Evolutionary conservation across 2,113 vertebrate genomes (phyloP).

Genomic region (Leptodactylus fuscus): DNA sequence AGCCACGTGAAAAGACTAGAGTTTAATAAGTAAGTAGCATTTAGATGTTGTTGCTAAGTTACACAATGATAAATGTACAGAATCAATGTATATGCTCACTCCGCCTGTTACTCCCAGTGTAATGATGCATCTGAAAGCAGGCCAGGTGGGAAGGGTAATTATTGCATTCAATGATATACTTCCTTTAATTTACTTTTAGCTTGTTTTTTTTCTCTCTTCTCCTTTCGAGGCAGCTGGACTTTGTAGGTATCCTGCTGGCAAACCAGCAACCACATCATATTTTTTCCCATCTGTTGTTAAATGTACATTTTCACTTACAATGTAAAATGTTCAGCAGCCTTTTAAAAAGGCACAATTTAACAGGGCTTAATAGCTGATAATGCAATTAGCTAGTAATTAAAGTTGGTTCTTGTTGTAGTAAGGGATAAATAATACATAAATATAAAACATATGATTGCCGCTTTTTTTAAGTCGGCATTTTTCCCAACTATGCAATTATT

Average conservation of each 20-base stretch:
- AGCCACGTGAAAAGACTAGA: too few relatives aligned
- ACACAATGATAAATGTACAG: neutral
- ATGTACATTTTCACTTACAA: conserved; percentile 53
- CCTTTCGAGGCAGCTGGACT: conserved; percentile 38
- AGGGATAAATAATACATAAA: conserved; percentile 54
- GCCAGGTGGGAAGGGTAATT: conserved; percentile 46
- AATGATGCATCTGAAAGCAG: neutral
- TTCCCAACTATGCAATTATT: conserved; percentile 54
- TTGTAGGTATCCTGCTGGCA: conserved; percentile 45
- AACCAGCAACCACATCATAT: conserved; percentile 36
- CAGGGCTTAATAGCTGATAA: conserved; percentile 57
- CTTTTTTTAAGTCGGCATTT: conserved; percentile 46
- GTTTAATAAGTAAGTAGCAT: too few relatives aligned
- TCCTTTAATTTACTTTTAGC: conserved; percentile 27
- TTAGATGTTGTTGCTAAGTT: conserved; percentile 3
- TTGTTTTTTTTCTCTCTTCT: neutral
- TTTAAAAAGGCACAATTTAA: conserved; percentile 54
- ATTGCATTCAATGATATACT: conserved; percentile 40
- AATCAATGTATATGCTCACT: neutral
- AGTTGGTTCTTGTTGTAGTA: conserved; percentile 57
- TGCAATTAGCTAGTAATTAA: conserved; percentile 58
- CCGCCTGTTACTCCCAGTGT: neutral
- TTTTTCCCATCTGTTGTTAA: conserved; percentile 48
- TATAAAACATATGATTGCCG: conserved; percentile 53
- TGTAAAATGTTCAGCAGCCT: conserved; percentile 42